Percentiles rank a stretch among this genome's conserved stretches.
Evolutionary conservation across 1,140 invertebrate genomes (phyloP).

Genomic region (Halyomorpha halys): DNA sequence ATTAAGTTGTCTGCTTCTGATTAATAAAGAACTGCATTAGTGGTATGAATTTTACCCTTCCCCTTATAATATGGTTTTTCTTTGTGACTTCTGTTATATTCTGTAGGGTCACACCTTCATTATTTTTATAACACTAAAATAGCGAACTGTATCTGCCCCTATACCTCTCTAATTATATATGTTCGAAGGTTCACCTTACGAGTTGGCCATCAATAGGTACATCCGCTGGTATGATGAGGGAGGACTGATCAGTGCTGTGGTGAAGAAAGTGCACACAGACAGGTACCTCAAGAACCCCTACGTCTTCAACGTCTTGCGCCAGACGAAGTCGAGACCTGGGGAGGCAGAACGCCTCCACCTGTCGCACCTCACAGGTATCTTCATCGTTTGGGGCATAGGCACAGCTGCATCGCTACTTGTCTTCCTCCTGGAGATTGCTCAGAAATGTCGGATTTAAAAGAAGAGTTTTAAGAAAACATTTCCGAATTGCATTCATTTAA

Average conservation of each 20-base stretch:
- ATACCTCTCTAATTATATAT: neutral
- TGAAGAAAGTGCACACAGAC: neutral
- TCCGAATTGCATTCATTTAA: no score
- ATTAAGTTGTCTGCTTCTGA: no score
- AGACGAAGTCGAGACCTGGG: neutral
- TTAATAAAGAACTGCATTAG: no score
- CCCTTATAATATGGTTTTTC: no score
- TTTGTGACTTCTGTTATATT: no score
- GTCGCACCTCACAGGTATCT: neutral
- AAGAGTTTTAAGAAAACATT: neutral
- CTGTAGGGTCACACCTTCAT: no score
- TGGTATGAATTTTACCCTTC: no score
- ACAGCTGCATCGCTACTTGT: neutral
- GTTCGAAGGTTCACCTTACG: neutral
- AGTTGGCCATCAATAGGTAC: neutral
- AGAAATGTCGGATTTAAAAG: neutral
- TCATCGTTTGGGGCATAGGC: neutral
- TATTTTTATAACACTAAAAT: no score
- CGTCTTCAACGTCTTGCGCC: neutral
- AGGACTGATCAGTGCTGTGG: neutral
- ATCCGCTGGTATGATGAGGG: neutral
- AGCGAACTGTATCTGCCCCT: no score
- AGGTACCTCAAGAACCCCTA: conserved; percentile 4
- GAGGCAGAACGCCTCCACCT: neutral
- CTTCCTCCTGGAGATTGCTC: neutral